Base-by-base conservation (phyloP, 2,888 invertebrate genomes). In the Neria commutata region DNA sequence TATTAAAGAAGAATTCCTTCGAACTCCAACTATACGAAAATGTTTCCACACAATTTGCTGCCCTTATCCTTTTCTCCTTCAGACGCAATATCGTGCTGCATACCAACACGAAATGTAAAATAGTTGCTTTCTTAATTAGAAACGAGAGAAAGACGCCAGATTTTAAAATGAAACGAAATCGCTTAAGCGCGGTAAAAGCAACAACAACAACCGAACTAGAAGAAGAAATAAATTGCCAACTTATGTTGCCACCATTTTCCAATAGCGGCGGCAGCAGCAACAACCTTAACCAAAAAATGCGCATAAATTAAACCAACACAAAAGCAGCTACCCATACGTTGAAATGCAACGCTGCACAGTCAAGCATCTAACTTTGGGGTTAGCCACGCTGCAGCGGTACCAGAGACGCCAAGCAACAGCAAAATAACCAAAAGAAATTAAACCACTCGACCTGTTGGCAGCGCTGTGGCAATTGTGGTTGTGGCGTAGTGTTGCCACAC, bases 281-380 rank as follows among this genome's bases (percentile, higher is more conserved):
- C 5, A 42, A 42, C n/a, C n/a, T n/a, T n/a, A n/a, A n/a, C n/a
- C n/a, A 37, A 63, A 60, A 67, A 61, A 62, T 67, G 65, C 66
- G 67, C 67, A 63, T 54, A 54, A 57, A 60, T 51, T 54, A 51
- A 53, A 59, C 24, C 3, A 42, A 42, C 19, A 58, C 57, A 60
- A 61, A 52, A 61, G 64, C 65, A 69, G 63, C 60, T n/a, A 62
- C 58, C 61, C 71, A 70, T 71, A 50, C 34, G 21, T 14, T 19
- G 14, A 50, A 50, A 50, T 50, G 50, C 50, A 50, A 14, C 50
- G 21, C 23, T 50, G 48, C n/a, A 48, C n/a, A 26, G 26, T 16
- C 25, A n/a, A 23, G 19, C 45, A 17, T 11, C 45, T 19, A 21
- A 21, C 16, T 45, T 45, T 8, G 24, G 16, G 25, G 37, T 11